These are phyloP conservation scores for Nudaria mundana DNA, from an alignment of 2,888 invertebrate species.

Conservation along the genomic window DNA sequence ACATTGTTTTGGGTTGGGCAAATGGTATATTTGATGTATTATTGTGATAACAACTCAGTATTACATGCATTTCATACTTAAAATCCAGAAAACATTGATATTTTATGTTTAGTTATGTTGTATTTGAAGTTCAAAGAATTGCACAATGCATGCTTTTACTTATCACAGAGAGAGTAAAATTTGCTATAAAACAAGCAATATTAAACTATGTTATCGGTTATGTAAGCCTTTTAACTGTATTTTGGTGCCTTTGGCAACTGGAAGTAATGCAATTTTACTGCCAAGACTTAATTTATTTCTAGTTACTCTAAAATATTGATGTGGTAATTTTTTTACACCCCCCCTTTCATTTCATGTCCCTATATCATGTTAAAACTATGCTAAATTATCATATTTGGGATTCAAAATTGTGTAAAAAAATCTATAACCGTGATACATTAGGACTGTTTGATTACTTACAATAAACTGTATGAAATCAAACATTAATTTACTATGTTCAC, in stretches of 20 bases:
- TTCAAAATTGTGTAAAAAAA: no score
- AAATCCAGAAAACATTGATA: background rate
- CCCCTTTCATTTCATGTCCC: no score
- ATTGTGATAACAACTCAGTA: slow-evolving; percentile 4
- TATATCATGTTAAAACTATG: no score
- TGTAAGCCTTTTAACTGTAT: slow-evolving; percentile 56
- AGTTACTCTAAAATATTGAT: no score
- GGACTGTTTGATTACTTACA: no score
- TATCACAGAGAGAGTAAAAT: slow-evolving; percentile 46
- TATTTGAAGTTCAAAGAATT: no score
- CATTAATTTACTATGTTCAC: no score
- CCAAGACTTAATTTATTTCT: slow-evolving; percentile 18
- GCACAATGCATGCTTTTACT: slow-evolving; percentile 33
- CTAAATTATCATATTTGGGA: no score
- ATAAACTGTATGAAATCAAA: no score
- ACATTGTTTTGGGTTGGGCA: slow-evolving; percentile 32
- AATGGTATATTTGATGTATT: slow-evolving; percentile 7
- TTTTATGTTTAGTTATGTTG: slow-evolving; percentile 16
- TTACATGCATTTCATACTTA: slow-evolving; percentile 1
- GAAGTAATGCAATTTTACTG: slow-evolving; percentile 32
- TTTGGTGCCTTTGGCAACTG: slow-evolving; percentile 46
- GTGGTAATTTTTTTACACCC: no score
- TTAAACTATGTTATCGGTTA: slow-evolving; percentile 72
- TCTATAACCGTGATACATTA: no score
- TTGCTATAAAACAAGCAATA: slow-evolving; percentile 58